Conservation (phyloP, 2,797 vertebrate genomes). For the Sebastes dallii region DNA sequence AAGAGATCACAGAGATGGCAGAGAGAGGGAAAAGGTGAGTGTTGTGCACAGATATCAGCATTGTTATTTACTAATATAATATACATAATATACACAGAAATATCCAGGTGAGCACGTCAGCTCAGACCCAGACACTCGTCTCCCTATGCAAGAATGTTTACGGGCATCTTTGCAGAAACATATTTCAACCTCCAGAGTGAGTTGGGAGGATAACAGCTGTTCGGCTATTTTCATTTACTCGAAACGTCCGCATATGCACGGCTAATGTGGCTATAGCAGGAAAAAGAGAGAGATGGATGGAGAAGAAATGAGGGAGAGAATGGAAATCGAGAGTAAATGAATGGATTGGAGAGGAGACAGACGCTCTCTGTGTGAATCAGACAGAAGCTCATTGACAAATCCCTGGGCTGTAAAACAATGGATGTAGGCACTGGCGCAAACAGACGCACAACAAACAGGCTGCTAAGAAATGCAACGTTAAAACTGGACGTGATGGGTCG, state of each 20-base stretch:
- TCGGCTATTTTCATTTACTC: conserved; percentile 28
- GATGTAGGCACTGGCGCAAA: conserved; percentile 65
- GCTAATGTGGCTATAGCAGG: conserved; percentile 13
- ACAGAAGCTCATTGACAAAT: conserved; percentile 81
- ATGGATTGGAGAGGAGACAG: conserved; percentile 66
- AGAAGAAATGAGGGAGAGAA: conserved; percentile 43
- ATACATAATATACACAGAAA: neutral
- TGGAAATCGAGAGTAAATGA: conserved; percentile 66
- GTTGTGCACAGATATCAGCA: neutral
- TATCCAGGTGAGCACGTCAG: neutral
- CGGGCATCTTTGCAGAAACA: neutral
- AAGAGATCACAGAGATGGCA: neutral
- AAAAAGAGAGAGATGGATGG: conserved; percentile 1
- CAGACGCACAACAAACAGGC: conserved; percentile 49
- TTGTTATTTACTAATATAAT: neutral
- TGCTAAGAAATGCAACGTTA: conserved; percentile 54
- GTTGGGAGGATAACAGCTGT: conserved; percentile 3
- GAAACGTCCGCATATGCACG: conserved; percentile 9
- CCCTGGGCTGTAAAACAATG: conserved; percentile 70
- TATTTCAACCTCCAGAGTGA: conserved; percentile 3
- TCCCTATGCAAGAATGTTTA: neutral
- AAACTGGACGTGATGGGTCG: conserved; percentile 27
- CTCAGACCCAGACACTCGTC: neutral
- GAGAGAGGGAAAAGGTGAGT: neutral
- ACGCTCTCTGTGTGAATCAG: conserved; percentile 73